Conservation (phyloP, 1,140 invertebrate species). For the Probaryconus sp. region DNA sequence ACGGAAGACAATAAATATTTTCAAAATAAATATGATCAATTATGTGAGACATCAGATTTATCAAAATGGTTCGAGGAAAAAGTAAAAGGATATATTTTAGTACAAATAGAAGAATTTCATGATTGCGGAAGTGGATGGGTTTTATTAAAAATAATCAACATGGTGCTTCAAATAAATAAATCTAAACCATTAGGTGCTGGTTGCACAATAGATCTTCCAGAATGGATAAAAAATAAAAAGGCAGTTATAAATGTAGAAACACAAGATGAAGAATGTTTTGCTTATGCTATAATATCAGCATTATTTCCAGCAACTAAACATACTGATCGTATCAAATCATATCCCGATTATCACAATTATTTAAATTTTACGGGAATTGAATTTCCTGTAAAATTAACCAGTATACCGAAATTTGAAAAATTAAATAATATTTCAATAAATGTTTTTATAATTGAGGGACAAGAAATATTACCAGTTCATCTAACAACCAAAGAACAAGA, state of each 20-base stretch:
- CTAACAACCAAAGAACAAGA: constrained; percentile 43
- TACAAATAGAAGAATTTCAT: too few relatives aligned
- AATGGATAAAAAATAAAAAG: constrained; percentile 51
- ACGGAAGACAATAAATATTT: too few relatives aligned
- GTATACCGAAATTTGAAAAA: constrained; percentile 55
- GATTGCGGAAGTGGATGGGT: too few relatives aligned
- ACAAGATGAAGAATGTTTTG: constrained; percentile 63
- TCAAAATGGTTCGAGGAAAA: too few relatives aligned
- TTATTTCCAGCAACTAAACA: too few relatives aligned
- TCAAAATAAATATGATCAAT: too few relatives aligned
- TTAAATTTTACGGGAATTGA: constrained; percentile 60
- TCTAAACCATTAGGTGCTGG: constrained; percentile 55
- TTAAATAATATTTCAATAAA: constrained; percentile 40
- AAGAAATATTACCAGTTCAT: constrained; percentile 31
- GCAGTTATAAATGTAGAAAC: constrained; percentile 66
- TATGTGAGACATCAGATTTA: too few relatives aligned
- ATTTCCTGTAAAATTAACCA: constrained; percentile 47
- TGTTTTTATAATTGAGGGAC: constrained; percentile 54
- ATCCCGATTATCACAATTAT: constrained; percentile 39
- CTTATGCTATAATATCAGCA: too few relatives aligned
- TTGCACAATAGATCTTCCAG: constrained; percentile 56
- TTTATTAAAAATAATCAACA: constrained; percentile 58
- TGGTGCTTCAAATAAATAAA: constrained; percentile 65
- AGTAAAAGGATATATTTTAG: too few relatives aligned
- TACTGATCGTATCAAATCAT: constrained; percentile 40